phyloP scores from a whole-genome alignment of 1,140 invertebrate genomes.

The Plodia interpunctella region DNA sequence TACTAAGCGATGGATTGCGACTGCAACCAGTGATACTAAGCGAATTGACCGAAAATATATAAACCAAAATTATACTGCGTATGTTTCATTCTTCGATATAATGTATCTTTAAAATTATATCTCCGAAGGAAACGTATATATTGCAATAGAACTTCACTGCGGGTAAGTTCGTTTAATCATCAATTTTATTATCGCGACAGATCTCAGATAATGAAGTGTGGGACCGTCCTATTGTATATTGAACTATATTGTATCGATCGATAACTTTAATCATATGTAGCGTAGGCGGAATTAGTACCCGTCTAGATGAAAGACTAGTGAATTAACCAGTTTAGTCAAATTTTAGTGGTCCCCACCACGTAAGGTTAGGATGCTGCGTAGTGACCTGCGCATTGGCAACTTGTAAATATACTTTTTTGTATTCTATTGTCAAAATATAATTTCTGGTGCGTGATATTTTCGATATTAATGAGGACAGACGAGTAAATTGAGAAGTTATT shows the following conservation, averaged over 20 bases:
- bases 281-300: slow-evolving; percentile 48
- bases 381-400: slow-evolving; percentile 57
- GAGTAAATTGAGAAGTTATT: too few relatives aligned
- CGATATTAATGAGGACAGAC: too few relatives aligned
- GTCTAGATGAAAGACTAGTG: slow-evolving; percentile 61
- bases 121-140: too few relatives aligned
- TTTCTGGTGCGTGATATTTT: too few relatives aligned
- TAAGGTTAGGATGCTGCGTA: slow-evolving; percentile 53
- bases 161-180: too few relatives aligned
- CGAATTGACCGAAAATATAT: slow-evolving; percentile 45
- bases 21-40: slow-evolving; percentile 50
- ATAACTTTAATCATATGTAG: slow-evolving; percentile 22
- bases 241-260: slow-evolving; percentile 58
- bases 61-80: slow-evolving; percentile 53
- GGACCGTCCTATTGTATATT: slow-evolving; percentile 72
- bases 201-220: slow-evolving; percentile 68
- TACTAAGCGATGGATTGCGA: slow-evolving; percentile 17
- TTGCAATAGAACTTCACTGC: too few relatives aligned
- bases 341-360: slow-evolving; percentile 58
- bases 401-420: slow-evolving; percentile 19
- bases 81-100: too few relatives aligned
- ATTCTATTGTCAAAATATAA: not conserved
- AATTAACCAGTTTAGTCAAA: slow-evolving; percentile 63
- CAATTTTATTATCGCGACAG: slow-evolving; percentile 50
- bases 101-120: too few relatives aligned